A percentile compares a stretch with the other conserved stretches of the same genome.
Conservation (phyloP, 2,113 vertebrate genomes). For the Miniopterus natalensis region DNA sequence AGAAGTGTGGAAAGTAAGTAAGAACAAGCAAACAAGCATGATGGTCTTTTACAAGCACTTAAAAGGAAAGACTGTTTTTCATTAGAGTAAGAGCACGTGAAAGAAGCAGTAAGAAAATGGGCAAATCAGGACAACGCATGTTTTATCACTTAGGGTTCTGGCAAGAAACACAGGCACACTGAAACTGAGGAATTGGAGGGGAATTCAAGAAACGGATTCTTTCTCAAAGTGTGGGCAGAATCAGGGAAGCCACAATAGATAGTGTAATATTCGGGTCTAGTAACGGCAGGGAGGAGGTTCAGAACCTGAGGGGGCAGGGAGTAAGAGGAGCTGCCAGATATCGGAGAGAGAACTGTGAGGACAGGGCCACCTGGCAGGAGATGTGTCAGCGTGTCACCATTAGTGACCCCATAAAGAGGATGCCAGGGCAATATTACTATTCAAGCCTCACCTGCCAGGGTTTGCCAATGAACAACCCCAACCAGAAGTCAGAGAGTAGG, state of each 20-base stretch:
- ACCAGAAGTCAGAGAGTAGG: neutral
- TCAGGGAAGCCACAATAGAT: neutral
- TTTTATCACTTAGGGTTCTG: neutral
- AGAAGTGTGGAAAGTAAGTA: neutral
- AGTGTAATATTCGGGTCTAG: neutral
- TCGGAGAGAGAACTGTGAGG: neutral
- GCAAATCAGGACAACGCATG: neutral
- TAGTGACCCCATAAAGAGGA: neutral
- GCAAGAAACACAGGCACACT: neutral
- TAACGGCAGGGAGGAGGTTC: neutral
- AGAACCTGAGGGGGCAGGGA: neutral
- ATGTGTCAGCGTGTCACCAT: neutral
- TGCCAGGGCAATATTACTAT: neutral
- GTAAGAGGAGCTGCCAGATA: neutral
- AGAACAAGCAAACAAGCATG: neutral
- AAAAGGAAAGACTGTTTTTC: neutral
- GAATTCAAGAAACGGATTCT: neutral
- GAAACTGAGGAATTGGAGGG: neutral
- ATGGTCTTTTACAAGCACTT: neutral
- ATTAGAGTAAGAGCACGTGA: neutral
- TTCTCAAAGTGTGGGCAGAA: neutral
- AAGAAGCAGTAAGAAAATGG: neutral
- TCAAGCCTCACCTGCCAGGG: neutral
- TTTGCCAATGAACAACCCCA: neutral
- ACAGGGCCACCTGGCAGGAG: neutral